A percentile compares a stretch with the other conserved stretches of the same genome.
Conservation (phyloP, 2,888 invertebrate genomes). For the Rhodophaea formosa region DNA sequence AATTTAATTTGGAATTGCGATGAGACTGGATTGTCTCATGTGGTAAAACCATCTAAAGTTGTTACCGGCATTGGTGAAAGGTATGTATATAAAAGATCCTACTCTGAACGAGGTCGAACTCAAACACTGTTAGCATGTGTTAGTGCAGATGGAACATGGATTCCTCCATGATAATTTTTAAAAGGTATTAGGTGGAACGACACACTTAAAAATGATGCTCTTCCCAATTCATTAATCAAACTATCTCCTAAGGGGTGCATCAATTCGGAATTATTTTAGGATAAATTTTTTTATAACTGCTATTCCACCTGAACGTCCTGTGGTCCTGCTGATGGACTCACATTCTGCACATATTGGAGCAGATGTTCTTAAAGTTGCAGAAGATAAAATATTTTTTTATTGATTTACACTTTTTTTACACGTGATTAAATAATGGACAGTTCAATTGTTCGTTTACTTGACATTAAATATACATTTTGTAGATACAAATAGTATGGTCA, state of each 20-base stretch:
- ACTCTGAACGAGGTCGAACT: not conserved
- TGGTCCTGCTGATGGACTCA: not conserved
- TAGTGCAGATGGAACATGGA: not conserved
- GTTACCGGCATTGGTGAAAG: not conserved
- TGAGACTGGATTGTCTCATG: not conserved
- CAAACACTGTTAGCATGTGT: conserved; percentile 5
- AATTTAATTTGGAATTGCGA: not conserved
- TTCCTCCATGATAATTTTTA: conserved; percentile 2
- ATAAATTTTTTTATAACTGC: not conserved
- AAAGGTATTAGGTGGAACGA: too few species aligned
- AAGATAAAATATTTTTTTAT: not conserved
- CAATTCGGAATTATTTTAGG: not conserved
- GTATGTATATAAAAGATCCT: conserved; percentile 2
- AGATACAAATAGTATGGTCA: too few species aligned
- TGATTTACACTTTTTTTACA: too few species aligned
- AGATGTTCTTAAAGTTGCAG: not conserved
- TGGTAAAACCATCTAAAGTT: not conserved
- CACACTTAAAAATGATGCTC: too few species aligned
- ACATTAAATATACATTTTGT: too few species aligned
- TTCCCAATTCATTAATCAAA: not conserved
- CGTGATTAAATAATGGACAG: too few species aligned
- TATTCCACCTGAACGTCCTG: too few species aligned
- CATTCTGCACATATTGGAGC: not conserved
- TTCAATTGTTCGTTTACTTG: too few species aligned
- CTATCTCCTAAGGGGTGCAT: not conserved